Conservation (phyloP, 1,140 invertebrate genomes). For the Conopomorpha cramerella region DNA sequence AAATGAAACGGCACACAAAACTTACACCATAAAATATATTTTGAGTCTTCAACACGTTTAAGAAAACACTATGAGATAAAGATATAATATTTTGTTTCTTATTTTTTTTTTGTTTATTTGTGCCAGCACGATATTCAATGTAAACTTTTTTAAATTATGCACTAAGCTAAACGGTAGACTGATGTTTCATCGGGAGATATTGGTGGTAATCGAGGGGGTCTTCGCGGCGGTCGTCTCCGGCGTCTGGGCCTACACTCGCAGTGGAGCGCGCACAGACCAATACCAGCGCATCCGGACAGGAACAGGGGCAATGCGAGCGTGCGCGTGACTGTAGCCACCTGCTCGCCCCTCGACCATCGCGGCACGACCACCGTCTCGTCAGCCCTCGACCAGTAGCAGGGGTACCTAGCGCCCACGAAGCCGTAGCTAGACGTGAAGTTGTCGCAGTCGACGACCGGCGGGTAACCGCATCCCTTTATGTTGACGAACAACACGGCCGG, state of each 20-base stretch:
- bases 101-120: constrained; percentile 3
- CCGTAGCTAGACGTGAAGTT: constrained; percentile 81
- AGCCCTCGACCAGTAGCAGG: constrained; percentile 82
- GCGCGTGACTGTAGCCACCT: constrained; percentile 77
- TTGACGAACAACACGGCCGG: constrained; percentile 52
- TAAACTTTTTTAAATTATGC: neutral
- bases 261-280: constrained; percentile 82
- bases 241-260: constrained; percentile 70
- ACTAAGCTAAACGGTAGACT: constrained; percentile 40
- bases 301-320: constrained; percentile 82
- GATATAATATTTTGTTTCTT: neutral
- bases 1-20: no score
- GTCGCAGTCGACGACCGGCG: constrained; percentile 80
- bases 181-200: constrained; percentile 41
- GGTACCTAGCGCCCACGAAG: constrained; percentile 75
- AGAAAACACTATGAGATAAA: no score
- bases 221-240: constrained; percentile 39
- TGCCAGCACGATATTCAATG: constrained; percentile 5
- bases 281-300: constrained; percentile 79
- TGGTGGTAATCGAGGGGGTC: constrained; percentile 36
- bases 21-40: no score
- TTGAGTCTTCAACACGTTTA: no score
- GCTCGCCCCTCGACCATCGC: constrained; percentile 77
- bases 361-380: constrained; percentile 81
- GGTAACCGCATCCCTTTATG: constrained; percentile 82